Conservation (phyloP, 2,888 invertebrate species). For the Liopterus haemorrhoidalis region DNA sequence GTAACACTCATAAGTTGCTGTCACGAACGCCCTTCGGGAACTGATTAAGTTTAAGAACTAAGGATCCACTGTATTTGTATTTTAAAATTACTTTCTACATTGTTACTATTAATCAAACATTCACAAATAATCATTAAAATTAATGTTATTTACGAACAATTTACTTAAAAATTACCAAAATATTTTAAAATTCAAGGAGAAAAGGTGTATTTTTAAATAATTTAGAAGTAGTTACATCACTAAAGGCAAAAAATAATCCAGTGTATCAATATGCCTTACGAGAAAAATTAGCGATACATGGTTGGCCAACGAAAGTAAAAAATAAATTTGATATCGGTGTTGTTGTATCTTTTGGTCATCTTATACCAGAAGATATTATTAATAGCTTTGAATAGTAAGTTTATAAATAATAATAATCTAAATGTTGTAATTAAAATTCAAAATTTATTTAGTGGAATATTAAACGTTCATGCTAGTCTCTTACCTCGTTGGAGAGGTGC, state of each 20-base stretch:
- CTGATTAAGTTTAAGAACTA: too few species aligned
- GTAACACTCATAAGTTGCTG: too few species aligned
- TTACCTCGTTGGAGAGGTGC: constrained; percentile 91
- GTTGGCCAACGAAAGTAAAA: constrained; percentile 58
- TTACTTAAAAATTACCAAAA: too few species aligned
- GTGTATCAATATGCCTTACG: constrained; percentile 63
- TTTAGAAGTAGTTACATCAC: constrained; percentile 67
- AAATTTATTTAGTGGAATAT: constrained; percentile 65
- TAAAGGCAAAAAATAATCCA: constrained; percentile 55
- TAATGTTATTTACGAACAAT: constrained; percentile 19
- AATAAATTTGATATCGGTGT: constrained; percentile 74
- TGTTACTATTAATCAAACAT: too few species aligned
- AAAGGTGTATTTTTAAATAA: constrained; percentile 48
- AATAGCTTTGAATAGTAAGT: constrained; percentile 75
- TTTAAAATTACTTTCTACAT: too few species aligned
- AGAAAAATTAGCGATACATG: constrained; percentile 54
- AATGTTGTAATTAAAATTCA: constrained; percentile 15
- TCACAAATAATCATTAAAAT: constrained; percentile 2
- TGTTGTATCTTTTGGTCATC: constrained; percentile 89
- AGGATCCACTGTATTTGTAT: too few species aligned
- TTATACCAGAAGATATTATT: constrained; percentile 74
- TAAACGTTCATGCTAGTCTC: constrained; percentile 90
- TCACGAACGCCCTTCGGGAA: too few species aligned
- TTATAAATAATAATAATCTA: constrained; percentile 15
- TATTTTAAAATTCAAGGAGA: constrained; percentile 53